Conservation (phyloP, 2,888 invertebrate genomes). For the Drosophila subsilvestris region DNA sequence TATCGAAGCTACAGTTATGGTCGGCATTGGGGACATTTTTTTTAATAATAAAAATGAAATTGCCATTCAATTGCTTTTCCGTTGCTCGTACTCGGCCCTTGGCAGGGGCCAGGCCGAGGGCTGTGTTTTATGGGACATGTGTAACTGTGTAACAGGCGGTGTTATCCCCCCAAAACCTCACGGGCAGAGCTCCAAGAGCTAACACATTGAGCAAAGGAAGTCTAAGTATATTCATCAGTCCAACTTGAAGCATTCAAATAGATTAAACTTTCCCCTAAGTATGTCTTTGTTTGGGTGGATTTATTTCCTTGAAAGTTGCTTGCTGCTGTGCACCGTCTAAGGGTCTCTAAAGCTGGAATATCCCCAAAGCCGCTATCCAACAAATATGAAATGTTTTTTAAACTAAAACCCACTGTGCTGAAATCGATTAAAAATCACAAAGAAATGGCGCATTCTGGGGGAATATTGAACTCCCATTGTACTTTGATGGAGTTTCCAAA, state of each 20-base stretch:
- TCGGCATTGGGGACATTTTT: constrained; percentile 12
- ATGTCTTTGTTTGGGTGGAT: no score
- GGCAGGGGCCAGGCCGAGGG: constrained; percentile 5
- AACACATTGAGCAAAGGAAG: background rate
- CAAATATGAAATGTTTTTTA: no score
- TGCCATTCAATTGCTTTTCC: constrained; percentile 26
- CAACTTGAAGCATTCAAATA: background rate
- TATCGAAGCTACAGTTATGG: background rate
- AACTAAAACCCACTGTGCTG: no score
- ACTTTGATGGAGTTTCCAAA: no score
- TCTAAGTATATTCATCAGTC: background rate
- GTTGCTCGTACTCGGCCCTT: background rate
- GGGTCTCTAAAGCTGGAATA: no score
- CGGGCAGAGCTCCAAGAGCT: background rate
- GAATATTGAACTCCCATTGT: no score
- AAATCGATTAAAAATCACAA: no score
- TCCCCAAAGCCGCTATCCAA: no score
- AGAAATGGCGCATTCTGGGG: no score
- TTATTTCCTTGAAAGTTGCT: no score
- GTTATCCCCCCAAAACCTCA: background rate
- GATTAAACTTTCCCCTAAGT: no score
- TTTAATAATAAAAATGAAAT: constrained; percentile 39
- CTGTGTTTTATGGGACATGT: background rate
- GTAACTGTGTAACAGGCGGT: background rate
- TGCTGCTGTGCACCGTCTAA: no score